These are phyloP conservation scores for Bujurquina vittata DNA, from an alignment of 2,113 vertebrate species.

Conservation along the genomic window DNA sequence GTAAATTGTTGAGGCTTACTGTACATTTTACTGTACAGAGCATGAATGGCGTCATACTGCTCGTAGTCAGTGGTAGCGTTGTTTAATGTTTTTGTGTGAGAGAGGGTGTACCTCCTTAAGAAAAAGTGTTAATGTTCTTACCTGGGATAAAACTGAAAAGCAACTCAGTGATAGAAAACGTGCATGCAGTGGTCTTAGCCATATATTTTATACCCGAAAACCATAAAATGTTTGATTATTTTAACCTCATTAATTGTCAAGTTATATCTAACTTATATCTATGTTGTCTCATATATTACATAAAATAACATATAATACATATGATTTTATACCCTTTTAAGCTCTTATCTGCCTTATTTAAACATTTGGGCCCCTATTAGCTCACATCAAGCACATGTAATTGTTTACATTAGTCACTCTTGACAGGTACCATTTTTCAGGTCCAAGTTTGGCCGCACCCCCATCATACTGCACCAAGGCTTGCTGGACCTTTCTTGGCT, in stretches of 20 bases:
- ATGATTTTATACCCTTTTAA: neutral
- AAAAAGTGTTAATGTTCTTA: neutral
- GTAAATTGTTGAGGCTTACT: neutral
- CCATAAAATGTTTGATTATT: neutral
- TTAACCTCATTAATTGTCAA: neutral
- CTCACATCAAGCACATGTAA: neutral
- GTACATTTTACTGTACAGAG: neutral
- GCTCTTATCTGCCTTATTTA: neutral
- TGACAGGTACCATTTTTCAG: neutral
- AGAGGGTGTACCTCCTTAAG: neutral
- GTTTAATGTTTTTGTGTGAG: neutral
- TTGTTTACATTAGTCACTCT: neutral
- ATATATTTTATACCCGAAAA: neutral
- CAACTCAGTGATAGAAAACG: neutral
- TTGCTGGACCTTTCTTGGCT: slow-evolving; percentile 7
- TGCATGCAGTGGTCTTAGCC: neutral
- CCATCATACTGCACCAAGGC: neutral
- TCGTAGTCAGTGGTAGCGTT: neutral
- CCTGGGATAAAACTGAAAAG: neutral
- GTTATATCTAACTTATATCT: too few relatives aligned
- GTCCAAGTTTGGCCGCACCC: neutral
- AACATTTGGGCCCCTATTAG: neutral
- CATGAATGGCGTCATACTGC: neutral
- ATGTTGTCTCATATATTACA: neutral
- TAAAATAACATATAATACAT: neutral